These are phyloP conservation scores for Rhinolophus ferrumequinum DNA, from an alignment of 2,113 vertebrate species.

Conservation along the genomic window DNA sequence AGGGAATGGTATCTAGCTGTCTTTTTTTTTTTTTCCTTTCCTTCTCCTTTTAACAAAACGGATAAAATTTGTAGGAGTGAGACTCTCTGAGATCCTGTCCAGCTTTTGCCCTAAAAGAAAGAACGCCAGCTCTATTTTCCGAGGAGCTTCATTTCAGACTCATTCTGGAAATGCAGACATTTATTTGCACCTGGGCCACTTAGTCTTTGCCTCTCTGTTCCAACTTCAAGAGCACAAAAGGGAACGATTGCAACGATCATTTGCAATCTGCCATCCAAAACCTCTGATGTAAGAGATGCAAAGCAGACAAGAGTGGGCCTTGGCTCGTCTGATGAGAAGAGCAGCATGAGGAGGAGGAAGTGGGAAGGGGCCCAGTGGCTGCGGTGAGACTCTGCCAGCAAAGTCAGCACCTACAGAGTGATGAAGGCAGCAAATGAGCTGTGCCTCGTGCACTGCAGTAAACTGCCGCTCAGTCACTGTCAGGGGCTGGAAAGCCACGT, in stretches of 20 bases:
- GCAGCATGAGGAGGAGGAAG: conserved; percentile 44
- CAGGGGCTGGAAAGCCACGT: not conserved
- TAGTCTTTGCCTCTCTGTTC: not conserved
- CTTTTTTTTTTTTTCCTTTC: not conserved
- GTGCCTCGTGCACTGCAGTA: not conserved
- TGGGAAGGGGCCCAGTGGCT: conserved; percentile 51
- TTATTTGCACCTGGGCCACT: not conserved
- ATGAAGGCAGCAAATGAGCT: not conserved
- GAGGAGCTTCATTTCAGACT: not conserved
- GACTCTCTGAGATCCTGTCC: not conserved
- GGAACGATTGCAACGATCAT: not conserved
- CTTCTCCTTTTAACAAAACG: conserved; percentile 14
- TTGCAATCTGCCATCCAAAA: not conserved
- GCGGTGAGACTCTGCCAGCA: not conserved
- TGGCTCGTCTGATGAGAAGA: not conserved
- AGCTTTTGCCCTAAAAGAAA: not conserved
- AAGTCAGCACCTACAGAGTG: conserved; percentile 40
- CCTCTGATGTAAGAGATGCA: not conserved
- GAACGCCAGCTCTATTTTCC: not conserved
- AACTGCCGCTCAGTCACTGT: not conserved
- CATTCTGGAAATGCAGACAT: not conserved
- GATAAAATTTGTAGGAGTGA: not conserved
- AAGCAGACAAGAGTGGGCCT: not conserved
- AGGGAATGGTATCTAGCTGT: not conserved
- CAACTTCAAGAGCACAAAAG: not conserved